Percentiles rank a stretch among this genome's conserved stretches.
These are phyloP conservation scores for Diaprepes abbreviatus DNA, from an alignment of 2,888 invertebrate genomes.

Conservation along the genomic window DNA sequence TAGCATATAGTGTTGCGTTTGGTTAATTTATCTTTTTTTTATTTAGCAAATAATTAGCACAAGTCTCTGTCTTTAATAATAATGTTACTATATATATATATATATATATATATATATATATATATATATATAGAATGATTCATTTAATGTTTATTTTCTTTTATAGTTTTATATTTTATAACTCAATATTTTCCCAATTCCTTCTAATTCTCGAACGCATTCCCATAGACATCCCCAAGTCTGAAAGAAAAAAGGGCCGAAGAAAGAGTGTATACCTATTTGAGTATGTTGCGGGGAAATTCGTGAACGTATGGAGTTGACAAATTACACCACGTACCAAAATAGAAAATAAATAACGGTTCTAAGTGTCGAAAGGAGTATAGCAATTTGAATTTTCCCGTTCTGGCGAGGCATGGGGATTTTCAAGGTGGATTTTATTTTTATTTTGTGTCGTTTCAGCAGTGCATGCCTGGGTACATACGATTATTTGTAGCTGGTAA, in stretches of 20 bases:
- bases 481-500: constrained; percentile 6
- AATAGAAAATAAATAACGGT: constrained; percentile 48
- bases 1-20: too few species aligned
- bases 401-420: not conserved
- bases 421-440: constrained; percentile 3
- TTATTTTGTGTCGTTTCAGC: constrained; percentile 4
- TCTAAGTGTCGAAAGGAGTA: constrained; percentile 41
- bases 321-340: constrained; percentile 48
- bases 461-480: not conserved
- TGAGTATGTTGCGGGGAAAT: constrained; percentile 38
- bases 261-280: constrained; percentile 37
- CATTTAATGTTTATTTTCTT: too few species aligned
- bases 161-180: too few species aligned
- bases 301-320: constrained; percentile 46
- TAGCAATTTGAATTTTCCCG: constrained; percentile 43
- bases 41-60: too few species aligned
- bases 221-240: not conserved
- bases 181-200: too few species aligned
- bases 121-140: too few species aligned
- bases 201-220: constrained; percentile 18
- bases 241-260: constrained; percentile 26
- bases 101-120: too few species aligned
- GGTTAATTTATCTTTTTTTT: too few species aligned
- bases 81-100: too few species aligned
- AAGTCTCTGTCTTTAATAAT: too few species aligned